Evolutionary conservation across 2,888 invertebrate species (phyloP).

Genomic region (Orthonychiurus folsomi): DNA sequence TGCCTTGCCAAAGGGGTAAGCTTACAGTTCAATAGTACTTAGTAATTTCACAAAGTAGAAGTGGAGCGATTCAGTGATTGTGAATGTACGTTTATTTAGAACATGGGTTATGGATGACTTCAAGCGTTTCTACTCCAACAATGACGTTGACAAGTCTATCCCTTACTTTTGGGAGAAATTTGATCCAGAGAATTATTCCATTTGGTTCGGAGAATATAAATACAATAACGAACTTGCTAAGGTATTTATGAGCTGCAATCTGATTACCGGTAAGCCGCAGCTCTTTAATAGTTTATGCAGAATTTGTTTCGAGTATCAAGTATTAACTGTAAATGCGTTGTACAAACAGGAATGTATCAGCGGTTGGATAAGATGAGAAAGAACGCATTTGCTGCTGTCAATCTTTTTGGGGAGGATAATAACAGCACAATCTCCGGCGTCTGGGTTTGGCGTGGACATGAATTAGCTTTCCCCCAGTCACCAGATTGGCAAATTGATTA

Average conservation of each 20-base stretch:
- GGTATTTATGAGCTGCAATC: slow-evolving; percentile 97
- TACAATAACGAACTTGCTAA: slow-evolving; percentile 83
- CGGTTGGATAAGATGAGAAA: slow-evolving; percentile 97
- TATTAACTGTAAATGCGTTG: no score
- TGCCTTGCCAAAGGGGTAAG: slow-evolving; percentile 71
- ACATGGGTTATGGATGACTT: slow-evolving; percentile 93
- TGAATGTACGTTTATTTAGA: slow-evolving; percentile 47
- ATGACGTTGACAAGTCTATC: slow-evolving; percentile 83
- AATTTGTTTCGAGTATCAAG: no score
- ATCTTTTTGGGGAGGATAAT: slow-evolving; percentile 86
- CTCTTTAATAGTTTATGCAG: no score
- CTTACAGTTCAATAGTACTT: slow-evolving; percentile 9
- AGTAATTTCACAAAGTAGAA: neutral
- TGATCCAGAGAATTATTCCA: slow-evolving; percentile 88
- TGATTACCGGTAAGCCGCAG: slow-evolving; percentile 74
- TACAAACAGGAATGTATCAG: slow-evolving; percentile 95
- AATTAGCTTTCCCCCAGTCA: slow-evolving; percentile 79
- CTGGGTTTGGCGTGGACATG: slow-evolving; percentile 97
- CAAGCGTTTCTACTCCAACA: slow-evolving; percentile 94
- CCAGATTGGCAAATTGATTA: slow-evolving; percentile 96
- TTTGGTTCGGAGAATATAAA: slow-evolving; percentile 96
- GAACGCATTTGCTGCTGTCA: slow-evolving; percentile 85
- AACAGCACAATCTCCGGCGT: slow-evolving; percentile 88
- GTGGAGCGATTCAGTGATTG: neutral
- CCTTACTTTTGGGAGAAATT: slow-evolving; percentile 99